A percentile compares a stretch with the other conserved stretches of the same genome.
phyloP scores from a whole-genome alignment of 2,113 vertebrate species.

The Hippoglossus stenolepis region DNA sequence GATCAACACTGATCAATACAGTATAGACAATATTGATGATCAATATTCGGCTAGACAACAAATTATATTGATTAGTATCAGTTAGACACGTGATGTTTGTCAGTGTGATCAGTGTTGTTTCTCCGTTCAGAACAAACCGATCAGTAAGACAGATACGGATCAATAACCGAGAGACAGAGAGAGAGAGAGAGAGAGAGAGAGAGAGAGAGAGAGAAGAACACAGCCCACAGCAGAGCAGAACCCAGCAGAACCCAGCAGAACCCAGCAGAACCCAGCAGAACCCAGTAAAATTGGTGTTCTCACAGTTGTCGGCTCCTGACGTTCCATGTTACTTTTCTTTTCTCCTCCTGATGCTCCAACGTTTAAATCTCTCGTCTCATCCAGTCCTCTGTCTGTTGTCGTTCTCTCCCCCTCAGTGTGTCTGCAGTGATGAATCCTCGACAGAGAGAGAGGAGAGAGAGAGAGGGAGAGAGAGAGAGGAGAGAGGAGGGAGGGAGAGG shows the following conservation, averaged over 20 bases:
- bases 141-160: neutral
- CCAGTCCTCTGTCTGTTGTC: neutral
- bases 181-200: too few relatives aligned
- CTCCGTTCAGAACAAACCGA: neutral
- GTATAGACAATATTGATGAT: neutral
- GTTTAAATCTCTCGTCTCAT: conserved; percentile 1
- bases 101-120: neutral
- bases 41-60: neutral
- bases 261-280: neutral
- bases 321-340: conserved; percentile 11
- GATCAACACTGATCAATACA: neutral
- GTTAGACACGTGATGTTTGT: neutral
- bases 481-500: too few relatives aligned
- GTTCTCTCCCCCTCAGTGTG: neutral
- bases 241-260: neutral
- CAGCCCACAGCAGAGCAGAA: too few relatives aligned
- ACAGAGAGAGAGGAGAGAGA: neutral
- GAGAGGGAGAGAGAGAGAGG: neutral
- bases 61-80: too few relatives aligned
- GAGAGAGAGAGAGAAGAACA: too few relatives aligned
- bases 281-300: conserved; percentile 12
- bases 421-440: conserved; percentile 48
- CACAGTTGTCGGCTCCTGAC: conserved; percentile 24
- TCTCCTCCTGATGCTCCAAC: conserved; percentile 9
- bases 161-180: neutral